Conservation (phyloP, 1,140 invertebrate genomes). For the Dreissena rostriformis region DNA sequence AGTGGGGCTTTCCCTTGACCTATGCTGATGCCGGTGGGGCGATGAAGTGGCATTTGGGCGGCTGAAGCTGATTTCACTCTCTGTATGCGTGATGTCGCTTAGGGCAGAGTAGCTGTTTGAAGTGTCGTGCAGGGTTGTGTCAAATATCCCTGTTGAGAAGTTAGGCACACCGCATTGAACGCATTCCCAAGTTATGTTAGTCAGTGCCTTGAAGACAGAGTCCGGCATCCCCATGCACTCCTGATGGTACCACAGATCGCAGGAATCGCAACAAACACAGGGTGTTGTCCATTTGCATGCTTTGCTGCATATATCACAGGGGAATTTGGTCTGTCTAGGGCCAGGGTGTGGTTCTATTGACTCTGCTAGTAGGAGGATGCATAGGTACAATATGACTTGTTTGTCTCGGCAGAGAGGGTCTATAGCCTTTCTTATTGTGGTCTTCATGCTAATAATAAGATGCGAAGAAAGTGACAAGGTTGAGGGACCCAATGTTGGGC, state of each 20-base stretch:
- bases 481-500: no score
- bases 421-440: neutral
- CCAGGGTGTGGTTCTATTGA: neutral
- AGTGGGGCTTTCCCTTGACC: neutral
- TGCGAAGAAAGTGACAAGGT: neutral
- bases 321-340: neutral
- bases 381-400: neutral
- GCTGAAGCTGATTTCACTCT: constrained; percentile 35
- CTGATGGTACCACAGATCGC: constrained; percentile 34
- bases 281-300: constrained; percentile 31
- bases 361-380: neutral
- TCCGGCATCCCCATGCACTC: constrained; percentile 35
- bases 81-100: neutral
- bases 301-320: neutral
- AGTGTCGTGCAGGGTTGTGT: constrained; percentile 25
- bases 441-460: neutral
- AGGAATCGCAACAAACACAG: constrained; percentile 32
- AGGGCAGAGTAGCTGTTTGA: constrained; percentile 7
- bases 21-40: constrained; percentile 10
- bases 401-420: neutral
- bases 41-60: constrained; percentile 42
- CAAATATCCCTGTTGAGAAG: constrained; percentile 48
- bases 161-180: constrained; percentile 51
- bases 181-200: constrained; percentile 42
- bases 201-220: neutral